Conservation (phyloP, 2,797 vertebrate species). For the Amniataba percoides region DNA sequence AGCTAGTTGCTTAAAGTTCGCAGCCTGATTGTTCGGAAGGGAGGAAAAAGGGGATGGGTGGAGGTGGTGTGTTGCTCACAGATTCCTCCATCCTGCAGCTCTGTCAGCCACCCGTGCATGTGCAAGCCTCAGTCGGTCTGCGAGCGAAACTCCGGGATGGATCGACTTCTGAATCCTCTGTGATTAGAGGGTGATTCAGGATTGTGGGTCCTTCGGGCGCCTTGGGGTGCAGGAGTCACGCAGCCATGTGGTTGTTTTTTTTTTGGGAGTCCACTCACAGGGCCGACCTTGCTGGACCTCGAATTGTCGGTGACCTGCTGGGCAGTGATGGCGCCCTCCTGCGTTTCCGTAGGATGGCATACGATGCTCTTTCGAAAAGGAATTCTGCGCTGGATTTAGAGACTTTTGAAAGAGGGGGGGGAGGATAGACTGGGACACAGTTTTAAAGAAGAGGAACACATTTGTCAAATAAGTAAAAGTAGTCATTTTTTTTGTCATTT, state of each 20-base stretch:
- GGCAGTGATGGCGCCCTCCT: constrained; percentile 46
- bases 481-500: neutral
- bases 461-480: too few species aligned
- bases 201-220: constrained; percentile 51
- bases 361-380: neutral
- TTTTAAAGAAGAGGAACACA: too few species aligned
- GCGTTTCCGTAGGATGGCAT: constrained; percentile 37
- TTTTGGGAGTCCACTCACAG: constrained; percentile 27
- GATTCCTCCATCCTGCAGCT: constrained; percentile 28
- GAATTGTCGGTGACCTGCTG: constrained; percentile 45
- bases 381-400: neutral
- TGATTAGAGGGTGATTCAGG: constrained; percentile 61
- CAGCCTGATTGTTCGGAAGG: constrained; percentile 49
- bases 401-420: neutral
- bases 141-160: constrained; percentile 25
- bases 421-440: too few species aligned
- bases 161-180: constrained; percentile 51
- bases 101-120: constrained; percentile 18
- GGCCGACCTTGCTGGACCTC: constrained; percentile 65
- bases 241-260: constrained; percentile 39
- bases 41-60: too few species aligned
- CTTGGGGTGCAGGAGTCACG: constrained; percentile 60
- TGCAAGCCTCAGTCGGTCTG: constrained; percentile 30
- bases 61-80: neutral
- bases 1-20: constrained; percentile 39